Evolutionary conservation across 2,113 vertebrate genomes (phyloP), one percentile per base, ranked within the genome.

Genomic region (Hylia prasina): DNA sequence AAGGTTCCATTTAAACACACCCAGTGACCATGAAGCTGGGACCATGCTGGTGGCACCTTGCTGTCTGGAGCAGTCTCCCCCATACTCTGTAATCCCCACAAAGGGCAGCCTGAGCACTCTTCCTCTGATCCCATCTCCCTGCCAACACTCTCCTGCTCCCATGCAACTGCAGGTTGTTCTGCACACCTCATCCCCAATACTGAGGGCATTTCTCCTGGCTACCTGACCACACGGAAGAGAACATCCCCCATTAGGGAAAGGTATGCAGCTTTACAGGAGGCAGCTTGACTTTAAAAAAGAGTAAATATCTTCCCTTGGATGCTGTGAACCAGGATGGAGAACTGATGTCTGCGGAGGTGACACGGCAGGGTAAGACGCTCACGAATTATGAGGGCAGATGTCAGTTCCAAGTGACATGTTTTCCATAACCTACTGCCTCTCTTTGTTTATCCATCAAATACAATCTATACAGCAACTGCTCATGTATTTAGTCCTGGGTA

Each of bases 391-490:
- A 98, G 97, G 95, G 96, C 97, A 97, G 93, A 94, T 97, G 97
- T 97, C 97, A 97, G 90, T 97, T 98, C 96, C 89, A 80, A 96
- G 97, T 95, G 98, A 97, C 88, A 66, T 92, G 87, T 93, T 96
- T 97, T 91, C 95, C 94, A 84, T 94, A 94, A 95, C 91, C 78
- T 80, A 93, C 88, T 96, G 94, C 94, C 92, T 96, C 77, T 96
- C 93, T 98, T 97, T 98, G 96, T 97, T 97, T 97, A 97, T 94
- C 93, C 82, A 98, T 98, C 97, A 98, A 94, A 97, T 82, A 65
- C 83, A 96, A 96, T 98, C 97, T 97, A 73, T 96, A 97, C 83
- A 97, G 94, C 84, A 92, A 96, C 94, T 95, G 95, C 76, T 98
- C 97, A 97, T 97, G 95, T 97, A 71, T 94, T 98, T 96, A 93